A percentile compares a stretch with the other conserved stretches of the same genome.
These are phyloP conservation scores for Talpa occidentalis DNA, from an alignment of 2,113 vertebrate genomes.

Conservation along the genomic window DNA sequence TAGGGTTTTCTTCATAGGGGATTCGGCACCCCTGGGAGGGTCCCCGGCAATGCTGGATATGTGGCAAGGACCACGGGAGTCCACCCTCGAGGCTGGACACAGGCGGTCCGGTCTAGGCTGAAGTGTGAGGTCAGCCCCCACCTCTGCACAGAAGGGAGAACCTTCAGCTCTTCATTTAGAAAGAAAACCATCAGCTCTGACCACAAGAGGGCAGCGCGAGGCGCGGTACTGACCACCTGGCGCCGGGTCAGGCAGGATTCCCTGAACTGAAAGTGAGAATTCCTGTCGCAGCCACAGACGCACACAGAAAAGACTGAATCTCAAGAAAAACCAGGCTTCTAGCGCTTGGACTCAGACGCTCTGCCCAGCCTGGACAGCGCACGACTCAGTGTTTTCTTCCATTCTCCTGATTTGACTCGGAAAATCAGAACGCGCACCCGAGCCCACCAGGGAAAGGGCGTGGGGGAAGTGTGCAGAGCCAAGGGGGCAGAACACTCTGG, in stretches of 20 bases:
- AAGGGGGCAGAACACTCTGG: rapidly evolving
- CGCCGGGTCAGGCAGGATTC: neutral
- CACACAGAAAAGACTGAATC: too few species aligned
- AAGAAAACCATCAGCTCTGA: rapidly evolving
- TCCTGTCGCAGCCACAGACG: neutral
- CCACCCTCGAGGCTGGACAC: neutral
- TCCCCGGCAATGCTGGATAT: too few species aligned
- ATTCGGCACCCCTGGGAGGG: rapidly evolving
- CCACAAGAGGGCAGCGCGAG: slow-evolving; percentile 35
- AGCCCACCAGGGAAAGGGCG: too few species aligned
- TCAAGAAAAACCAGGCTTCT: too few species aligned
- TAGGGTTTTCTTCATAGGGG: neutral
- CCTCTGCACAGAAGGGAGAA: neutral
- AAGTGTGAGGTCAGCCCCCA: neutral
- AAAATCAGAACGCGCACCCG: too few species aligned
- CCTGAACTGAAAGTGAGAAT: rapidly evolving
- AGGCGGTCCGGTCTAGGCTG: neutral
- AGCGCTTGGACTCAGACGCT: neutral
- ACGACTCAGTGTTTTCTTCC: too few species aligned
- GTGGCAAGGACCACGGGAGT: too few species aligned
- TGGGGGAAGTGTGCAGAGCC: rapidly evolving
- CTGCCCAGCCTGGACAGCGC: neutral
- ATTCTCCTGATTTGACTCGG: too few species aligned
- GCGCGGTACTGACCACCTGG: rapidly evolving
- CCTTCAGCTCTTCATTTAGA: too few species aligned